Evolutionary conservation across 2,888 invertebrate species (phyloP), one percentile per base, ranked within the genome.

Genomic region (Polydrusus pterygomalis): DNA sequence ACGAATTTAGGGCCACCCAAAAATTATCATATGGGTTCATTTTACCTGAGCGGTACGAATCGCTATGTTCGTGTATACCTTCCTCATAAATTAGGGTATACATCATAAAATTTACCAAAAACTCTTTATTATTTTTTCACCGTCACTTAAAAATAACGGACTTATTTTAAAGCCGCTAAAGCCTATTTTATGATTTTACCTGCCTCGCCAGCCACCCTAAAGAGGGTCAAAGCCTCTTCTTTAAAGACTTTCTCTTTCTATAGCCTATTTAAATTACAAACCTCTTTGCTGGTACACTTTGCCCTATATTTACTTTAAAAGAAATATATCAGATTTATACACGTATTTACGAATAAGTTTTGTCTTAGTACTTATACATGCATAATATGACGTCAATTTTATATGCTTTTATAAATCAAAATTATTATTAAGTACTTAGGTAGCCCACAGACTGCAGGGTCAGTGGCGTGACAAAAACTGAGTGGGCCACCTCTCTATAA

Each of bases 161-260:
- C 6, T 60, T 60, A 18, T 56, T 56, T 56, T 56, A 17, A 60
- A 60, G 58, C 58, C 18, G 7, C 58, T 38, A 38, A 60, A 38
- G 58, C 58, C 10, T 15, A 60, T 60, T 38, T 60, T 38, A 60
- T 60, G 17, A 60, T 60, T 60, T 38, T 60, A 60, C 58, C 58
- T 60, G 58, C 17, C 18, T n/a, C 25, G 17, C 58, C 25, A 30
- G 58, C 38, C 38, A 38, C 58, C 38, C 38, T 38, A 58, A 58
- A 58, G 15, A 60, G 58, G 58, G 58, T 38, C 34, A 38, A 58
- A 58, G 38, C 9, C 38, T 38, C 18, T 60, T 38, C 38, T 18
- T 17, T 60, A 5, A 60, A 18, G 17, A 38, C 38, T 17, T 30
- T 38, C 17, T 34, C 38, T 56, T 34, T n/a, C 34, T 15, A 56